Evolutionary conservation across 2,888 invertebrate genomes (phyloP), one percentile per base, ranked within the genome.

Genomic region (Netelia inedita): DNA sequence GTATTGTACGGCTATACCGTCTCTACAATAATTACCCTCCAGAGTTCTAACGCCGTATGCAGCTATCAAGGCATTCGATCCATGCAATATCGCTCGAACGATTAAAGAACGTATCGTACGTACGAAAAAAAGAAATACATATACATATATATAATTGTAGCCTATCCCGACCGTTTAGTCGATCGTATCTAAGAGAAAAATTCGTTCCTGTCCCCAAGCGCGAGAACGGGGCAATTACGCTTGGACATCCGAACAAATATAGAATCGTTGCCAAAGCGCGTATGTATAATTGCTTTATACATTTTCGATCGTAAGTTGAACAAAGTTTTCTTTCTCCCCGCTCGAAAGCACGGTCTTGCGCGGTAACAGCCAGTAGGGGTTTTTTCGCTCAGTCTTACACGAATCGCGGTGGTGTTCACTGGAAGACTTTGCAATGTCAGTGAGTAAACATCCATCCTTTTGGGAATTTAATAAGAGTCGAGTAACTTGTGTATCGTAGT

Each of bases 351-450:
- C 53, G 53, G 14, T 53, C 53, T n/a, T 53, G 53, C 53, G 53
- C 53, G 53, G 16, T 53, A 53, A 35, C 5, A 35, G 35, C 35
- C 35, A 35, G 5, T 0, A 6, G 6, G 35, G 1, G 0, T 8
- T 53, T 53, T 53, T 53, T 53, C 53, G 14, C 53, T 53, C 53
- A 53, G 53, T 53, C 53, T 53, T 16, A n/a, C 53, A 53, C 16
- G 53, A n/a, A 53, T 53, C 53, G 11, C n/a, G 3, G 53, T 1
- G n/a, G n/a, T 14, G 53, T n/a, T 53, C n/a, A 53, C 53, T 14
- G n/a, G n/a, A 53, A 53, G 14, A 1, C 53, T 53, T n/a, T n/a
- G 53, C 53, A 16, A 53, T 53, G 53, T 16, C 53, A 53, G 53
- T 53, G 53, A 53, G 53, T 53, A 53, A 35, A 1, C 35, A 23